Evolutionary conservation across 2,888 invertebrate genomes (phyloP), one percentile per base, ranked within the genome.

Genomic region (Agriopis aurantiaria): DNA sequence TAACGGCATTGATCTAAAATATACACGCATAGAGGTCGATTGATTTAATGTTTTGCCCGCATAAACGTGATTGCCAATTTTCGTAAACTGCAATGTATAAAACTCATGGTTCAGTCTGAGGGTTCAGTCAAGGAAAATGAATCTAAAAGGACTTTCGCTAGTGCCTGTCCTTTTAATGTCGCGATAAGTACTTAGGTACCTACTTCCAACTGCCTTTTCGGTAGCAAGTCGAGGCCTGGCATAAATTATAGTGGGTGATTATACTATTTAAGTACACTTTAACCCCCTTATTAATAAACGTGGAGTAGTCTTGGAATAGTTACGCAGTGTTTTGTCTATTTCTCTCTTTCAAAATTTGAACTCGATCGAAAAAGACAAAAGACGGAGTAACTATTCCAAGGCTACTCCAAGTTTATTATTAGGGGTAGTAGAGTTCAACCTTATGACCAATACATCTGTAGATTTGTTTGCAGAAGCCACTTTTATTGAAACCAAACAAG

Each of bases 1-100:
- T 43, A 65, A 57, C 61, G 66, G 52, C 62, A 70, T 58, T 70
- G 66, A 63, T 63, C 66, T 66, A 66, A 53, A 69, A 66, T 45
- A 45, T 40, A 46, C 48, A 49, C 23, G 33, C 41, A 14, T 46
- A 46, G 52, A 63, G 68, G 68, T 53, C 68, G 62, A 40, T 53
- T 52, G 62, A 62, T 68, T 68, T 56, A 51, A 60, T 23, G 40
- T 51, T 12, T n/a, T 45, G 12, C 62, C 62, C 62, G 62, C 53
- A 62, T 45, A n/a, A 4, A 43, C 33, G n/a, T 41, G 40, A 33
- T 60, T 49, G 60, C 9, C 33, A 1, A 49, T 51, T 41, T 33
- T 33, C 4, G 58, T 46, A 59, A 59, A 23, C 58, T 48, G 46
- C 46, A 46, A 10, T 48, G 10, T 12, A 46, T 59, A 59, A 46